These are phyloP conservation scores for Shargacucullia verbasci DNA, from an alignment of 2,888 invertebrate genomes.

Conservation along the genomic window DNA sequence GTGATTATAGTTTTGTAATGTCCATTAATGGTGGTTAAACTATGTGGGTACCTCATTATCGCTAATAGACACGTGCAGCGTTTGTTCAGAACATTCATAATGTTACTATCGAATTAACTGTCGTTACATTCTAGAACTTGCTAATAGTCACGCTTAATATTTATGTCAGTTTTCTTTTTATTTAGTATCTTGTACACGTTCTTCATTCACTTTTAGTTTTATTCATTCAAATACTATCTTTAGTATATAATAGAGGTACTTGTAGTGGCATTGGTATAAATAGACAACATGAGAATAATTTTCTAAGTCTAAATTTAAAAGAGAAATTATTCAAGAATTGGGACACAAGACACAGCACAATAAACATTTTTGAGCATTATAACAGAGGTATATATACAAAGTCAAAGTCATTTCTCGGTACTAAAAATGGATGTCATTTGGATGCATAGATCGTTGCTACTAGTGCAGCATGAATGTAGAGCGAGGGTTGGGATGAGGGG, in stretches of 20 bases:
- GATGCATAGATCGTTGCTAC: constrained; percentile 55
- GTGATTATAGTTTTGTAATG: constrained; percentile 32
- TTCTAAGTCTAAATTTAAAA: not conserved
- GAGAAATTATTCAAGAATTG: not conserved
- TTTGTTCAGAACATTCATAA: constrained; percentile 3
- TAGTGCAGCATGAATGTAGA: constrained; percentile 70
- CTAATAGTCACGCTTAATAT: not conserved
- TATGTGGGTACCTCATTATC: constrained; percentile 29
- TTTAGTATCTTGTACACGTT: constrained; percentile 1
- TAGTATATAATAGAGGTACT: constrained; percentile 5
- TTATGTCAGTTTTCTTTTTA: constrained; percentile 22
- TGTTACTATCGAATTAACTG: constrained; percentile 9
- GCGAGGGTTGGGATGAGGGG: constrained; percentile 64
- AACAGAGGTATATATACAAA: not conserved
- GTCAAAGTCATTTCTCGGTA: constrained; percentile 17
- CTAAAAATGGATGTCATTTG: constrained; percentile 37
- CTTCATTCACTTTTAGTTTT: constrained; percentile 23
- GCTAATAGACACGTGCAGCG: constrained; percentile 4
- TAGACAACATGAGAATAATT: constrained; percentile 10
- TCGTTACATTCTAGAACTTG: too few relatives aligned
- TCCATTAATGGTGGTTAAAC: constrained; percentile 15
- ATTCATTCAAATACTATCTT: not conserved
- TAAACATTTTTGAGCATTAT: not conserved
- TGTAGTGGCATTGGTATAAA: not conserved
- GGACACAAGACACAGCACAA: too few relatives aligned